Evolutionary conservation across 2,797 vertebrate genomes (phyloP), one percentile per base, ranked within the genome.

Genomic region (Valencia hispanica): DNA sequence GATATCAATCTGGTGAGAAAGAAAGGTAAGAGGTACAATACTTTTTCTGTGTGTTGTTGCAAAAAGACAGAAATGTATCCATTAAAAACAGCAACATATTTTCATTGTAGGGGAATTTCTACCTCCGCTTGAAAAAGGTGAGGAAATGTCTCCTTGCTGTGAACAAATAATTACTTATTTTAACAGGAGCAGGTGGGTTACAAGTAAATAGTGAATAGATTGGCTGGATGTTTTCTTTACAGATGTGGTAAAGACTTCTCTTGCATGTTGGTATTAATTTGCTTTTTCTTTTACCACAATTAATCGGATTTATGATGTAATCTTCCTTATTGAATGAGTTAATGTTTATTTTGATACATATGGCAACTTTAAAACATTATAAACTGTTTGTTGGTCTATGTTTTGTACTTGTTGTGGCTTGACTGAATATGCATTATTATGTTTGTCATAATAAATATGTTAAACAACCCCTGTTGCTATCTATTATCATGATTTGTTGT

Each of bases 121-220:
- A 72, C 95, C 95, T 76, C 84, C 94, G 18, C 39, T 86, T 14
- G 93, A 93, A 81, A 92, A 94, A 94, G 93, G 95, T 96, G 90
- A 91, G 93, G 83, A 76, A 76, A 68, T 10, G 4, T 11, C 34
- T 55, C 17, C 1, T 0, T 69, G 10, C 39, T 34, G 25, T 12
- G 45, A 8, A 68, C 51, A 30, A 20, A 25, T n/a, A 1, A 39
- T 34, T 4, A 0, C 69, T 11, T 34, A 68, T 73, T 69, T 51
- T 25, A 43, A 70, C 5, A 4, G 1, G 3, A 32, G 15, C 5
- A 22, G 68, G 51, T 74, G 32, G 77, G 70, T 20, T 68, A 73
- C 73, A n/a, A 50, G 73, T 69, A 76, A 74, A 75, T 78, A 51
- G 15, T 69, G 79, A 84, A 79, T 80, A 71, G 57, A 77, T n/a